Base-by-base conservation (phyloP, 2,113 vertebrate genomes). In the Macaca fascicularis region DNA sequence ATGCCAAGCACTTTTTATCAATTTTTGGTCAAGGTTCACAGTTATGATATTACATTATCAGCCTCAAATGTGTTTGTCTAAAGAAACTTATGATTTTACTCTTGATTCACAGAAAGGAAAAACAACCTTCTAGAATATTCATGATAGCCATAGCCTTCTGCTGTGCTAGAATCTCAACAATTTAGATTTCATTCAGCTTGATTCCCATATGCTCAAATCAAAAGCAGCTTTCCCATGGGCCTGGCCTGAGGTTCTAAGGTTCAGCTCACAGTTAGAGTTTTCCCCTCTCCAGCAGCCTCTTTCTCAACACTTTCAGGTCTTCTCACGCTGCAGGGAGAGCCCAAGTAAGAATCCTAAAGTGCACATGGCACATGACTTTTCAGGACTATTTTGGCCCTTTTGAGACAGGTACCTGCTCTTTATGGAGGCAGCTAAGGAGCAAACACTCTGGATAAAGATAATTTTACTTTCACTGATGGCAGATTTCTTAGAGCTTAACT, bases 1-100 rank as follows among this genome's bases (percentile, higher is more conserved):
- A 97, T 64, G 43, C 70, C 85, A 89, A 86, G 64, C 20, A 87
- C 35, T 96, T 96, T 97, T 97, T 86, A 95, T 86, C 74, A 96
- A 93, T 72, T 91, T 95, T 86, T 89, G 81, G 76, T 96, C 55
- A 96, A 95, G 91, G 79, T 59, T 96, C 45, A 80, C 22, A 88
- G 74, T 93, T 96, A 91, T 19, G 32, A 80, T 57, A 93, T 86
- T 79, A 93, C 13, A 93, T 93, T 83, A 94, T 95, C 59, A 84
- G 85, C 55, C 57, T 90, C 75, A 64, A 64, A 64, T 64, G 6
- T 91, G 75, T 97, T 94, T 97, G 78, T 84, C 55, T 82, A 95
- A 93, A 95, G 67, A 74, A 90, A 64, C 82, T 83, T 91, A 90
- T 93, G 48, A 50, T 52, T 95, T 97, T 70, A 80, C 88, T 95